A percentile compares a stretch with the other conserved stretches of the same genome.
These are phyloP conservation scores for Hylia prasina DNA, from an alignment of 2,113 vertebrate species.

Conservation along the genomic window DNA sequence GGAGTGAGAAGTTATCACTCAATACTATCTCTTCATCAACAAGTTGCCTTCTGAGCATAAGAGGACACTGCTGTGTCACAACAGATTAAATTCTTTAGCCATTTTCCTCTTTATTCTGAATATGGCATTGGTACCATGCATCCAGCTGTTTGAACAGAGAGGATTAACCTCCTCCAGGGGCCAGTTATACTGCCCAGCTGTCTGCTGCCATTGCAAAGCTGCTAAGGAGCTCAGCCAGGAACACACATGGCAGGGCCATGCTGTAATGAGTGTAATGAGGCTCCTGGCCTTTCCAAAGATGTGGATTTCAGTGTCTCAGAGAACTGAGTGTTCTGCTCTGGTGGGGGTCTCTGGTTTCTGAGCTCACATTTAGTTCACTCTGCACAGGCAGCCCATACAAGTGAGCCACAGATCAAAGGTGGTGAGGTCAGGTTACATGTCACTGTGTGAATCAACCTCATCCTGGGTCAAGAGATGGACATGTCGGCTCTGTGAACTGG, in stretches of 20 bases:
- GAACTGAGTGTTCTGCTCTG: neutral
- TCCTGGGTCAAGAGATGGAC: neutral
- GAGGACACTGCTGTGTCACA: neutral
- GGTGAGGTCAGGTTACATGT: neutral
- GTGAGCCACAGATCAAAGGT: neutral
- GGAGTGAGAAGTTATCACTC: neutral
- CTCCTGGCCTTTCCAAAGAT: neutral
- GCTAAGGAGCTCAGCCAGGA: neutral
- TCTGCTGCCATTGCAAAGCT: neutral
- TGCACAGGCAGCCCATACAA: fast-evolving
- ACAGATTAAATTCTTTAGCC: neutral
- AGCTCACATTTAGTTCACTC: fast-evolving
- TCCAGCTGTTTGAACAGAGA: neutral
- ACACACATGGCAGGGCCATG: neutral
- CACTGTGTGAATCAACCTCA: fast-evolving
- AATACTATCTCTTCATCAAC: neutral
- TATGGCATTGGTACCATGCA: fast-evolving
- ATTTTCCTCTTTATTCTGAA: neutral
- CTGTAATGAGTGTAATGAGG: neutral
- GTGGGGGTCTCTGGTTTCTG: neutral
- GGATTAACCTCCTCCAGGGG: neutral
- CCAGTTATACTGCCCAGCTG: neutral
- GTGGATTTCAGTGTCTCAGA: neutral
- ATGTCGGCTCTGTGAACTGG: neutral
- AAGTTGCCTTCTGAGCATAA: neutral